Conservation (phyloP, 1,140 invertebrate species). For the Oryctes rhinoceros region DNA sequence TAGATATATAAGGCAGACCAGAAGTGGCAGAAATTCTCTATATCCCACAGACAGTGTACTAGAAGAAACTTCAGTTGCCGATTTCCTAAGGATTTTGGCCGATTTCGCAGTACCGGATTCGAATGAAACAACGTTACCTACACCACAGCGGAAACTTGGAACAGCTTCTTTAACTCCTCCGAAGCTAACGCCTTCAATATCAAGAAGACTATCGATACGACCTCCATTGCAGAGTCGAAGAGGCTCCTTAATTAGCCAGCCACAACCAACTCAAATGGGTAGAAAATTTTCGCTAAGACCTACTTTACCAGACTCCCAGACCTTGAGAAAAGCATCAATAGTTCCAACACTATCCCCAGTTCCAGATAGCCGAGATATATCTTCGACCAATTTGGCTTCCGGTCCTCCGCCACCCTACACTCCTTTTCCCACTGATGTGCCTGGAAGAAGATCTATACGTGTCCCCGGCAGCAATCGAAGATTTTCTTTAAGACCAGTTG, state of each 20-base stretch:
- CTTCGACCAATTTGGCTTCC: neutral
- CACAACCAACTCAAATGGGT: constrained; percentile 42
- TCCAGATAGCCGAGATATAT: neutral
- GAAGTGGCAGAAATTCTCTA: constrained; percentile 62
- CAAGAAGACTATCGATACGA: constrained; percentile 41
- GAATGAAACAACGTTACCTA: constrained; percentile 49
- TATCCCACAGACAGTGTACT: constrained; percentile 70
- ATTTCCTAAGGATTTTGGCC: constrained; percentile 75
- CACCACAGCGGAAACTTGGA: constrained; percentile 66
- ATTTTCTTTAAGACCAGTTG: constrained; percentile 45
- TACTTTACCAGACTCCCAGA: neutral
- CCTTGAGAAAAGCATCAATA: neutral
- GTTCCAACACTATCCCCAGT: neutral
- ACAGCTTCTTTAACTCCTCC: constrained; percentile 63
- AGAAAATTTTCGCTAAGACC: constrained; percentile 64
- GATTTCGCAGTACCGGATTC: constrained; percentile 57
- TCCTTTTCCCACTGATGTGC: constrained; percentile 10
- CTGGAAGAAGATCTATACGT: constrained; percentile 39
- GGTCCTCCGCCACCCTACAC: constrained; percentile 39
- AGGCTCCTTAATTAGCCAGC: constrained; percentile 39
- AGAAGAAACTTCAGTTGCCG: constrained; percentile 79
- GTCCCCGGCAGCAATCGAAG: constrained; percentile 40
- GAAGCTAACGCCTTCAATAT: constrained; percentile 59
- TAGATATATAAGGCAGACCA: constrained; percentile 45
- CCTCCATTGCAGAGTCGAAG: constrained; percentile 19